Evolutionary conservation across 2,113 vertebrate species (phyloP).

Genomic region (Neolamprologus modestus): DNA sequence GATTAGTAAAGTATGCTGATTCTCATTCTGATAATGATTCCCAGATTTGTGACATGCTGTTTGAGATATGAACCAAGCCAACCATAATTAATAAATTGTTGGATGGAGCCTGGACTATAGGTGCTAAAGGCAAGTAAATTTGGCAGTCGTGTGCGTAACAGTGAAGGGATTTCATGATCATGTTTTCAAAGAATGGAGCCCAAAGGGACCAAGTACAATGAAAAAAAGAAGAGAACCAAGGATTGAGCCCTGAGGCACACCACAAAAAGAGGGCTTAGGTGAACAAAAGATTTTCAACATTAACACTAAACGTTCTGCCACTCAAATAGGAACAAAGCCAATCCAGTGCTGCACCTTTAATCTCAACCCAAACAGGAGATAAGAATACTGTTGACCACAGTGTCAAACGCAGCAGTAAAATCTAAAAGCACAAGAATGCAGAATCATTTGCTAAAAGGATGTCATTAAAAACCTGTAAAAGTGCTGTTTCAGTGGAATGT

Average conservation of each 20-base stretch:
- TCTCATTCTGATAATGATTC: too few relatives aligned
- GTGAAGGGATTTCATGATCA: too few relatives aligned
- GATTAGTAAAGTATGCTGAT: too few relatives aligned
- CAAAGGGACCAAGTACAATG: background rate
- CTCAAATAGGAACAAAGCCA: background rate
- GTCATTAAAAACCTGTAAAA: background rate
- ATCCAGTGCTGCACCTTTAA: background rate
- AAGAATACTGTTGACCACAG: background rate
- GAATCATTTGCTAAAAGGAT: background rate
- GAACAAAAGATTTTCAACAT: too few relatives aligned
- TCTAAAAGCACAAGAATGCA: background rate
- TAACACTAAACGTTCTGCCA: too few relatives aligned
- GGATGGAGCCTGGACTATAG: too few relatives aligned
- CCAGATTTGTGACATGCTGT: too few relatives aligned
- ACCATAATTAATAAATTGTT: too few relatives aligned
- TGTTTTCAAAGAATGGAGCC: background rate
- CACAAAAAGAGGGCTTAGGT: too few relatives aligned
- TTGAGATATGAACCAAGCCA: too few relatives aligned
- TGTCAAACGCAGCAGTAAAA: background rate
- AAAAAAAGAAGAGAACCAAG: background rate
- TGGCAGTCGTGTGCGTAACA: too few relatives aligned
- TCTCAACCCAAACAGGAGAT: background rate
- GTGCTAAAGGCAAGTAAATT: too few relatives aligned
- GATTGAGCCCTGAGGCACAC: background rate
- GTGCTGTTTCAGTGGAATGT: background rate